Evolutionary conservation across 53 echinoderm and acorn worm species (phyloP).

Genomic region (Zoroaster sp.): DNA sequence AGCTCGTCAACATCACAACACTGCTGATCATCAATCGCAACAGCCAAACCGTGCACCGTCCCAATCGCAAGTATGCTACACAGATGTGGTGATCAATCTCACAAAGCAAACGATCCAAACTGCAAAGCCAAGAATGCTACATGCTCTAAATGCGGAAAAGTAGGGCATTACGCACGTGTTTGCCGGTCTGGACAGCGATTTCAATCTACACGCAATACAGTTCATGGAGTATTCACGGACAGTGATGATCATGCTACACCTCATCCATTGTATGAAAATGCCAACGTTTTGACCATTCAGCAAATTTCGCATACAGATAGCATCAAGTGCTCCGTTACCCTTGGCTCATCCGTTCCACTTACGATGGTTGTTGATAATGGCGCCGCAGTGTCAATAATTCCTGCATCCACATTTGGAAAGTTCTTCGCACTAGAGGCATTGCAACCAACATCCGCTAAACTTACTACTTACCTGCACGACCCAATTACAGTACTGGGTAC

Average conservation of each 20-base stretch:
- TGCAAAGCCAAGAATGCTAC: constrained; percentile 23
- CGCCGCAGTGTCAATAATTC: background rate
- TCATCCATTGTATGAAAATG: background rate
- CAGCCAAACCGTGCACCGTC: background rate
- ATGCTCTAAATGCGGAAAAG: background rate
- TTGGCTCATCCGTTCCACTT: background rate
- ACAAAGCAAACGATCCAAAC: constrained; percentile 47
- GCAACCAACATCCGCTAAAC: background rate
- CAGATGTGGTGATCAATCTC: constrained; percentile 48
- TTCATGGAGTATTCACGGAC: no score
- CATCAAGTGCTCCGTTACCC: background rate
- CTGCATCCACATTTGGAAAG: background rate
- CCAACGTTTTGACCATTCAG: background rate
- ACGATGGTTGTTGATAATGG: background rate
- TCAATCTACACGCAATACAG: background rate
- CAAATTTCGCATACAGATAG: background rate
- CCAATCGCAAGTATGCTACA: constrained; percentile 20
- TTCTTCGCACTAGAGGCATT: background rate
- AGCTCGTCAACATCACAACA: background rate
- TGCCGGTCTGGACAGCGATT: background rate
- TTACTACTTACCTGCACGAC: background rate
- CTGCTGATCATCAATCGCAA: background rate
- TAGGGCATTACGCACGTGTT: constrained; percentile 20
- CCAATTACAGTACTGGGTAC: background rate
- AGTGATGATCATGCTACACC: no score